These are phyloP conservation scores for Notarius lentiginosus DNA, from an alignment of 2,113 vertebrate species.

Conservation along the genomic window DNA sequence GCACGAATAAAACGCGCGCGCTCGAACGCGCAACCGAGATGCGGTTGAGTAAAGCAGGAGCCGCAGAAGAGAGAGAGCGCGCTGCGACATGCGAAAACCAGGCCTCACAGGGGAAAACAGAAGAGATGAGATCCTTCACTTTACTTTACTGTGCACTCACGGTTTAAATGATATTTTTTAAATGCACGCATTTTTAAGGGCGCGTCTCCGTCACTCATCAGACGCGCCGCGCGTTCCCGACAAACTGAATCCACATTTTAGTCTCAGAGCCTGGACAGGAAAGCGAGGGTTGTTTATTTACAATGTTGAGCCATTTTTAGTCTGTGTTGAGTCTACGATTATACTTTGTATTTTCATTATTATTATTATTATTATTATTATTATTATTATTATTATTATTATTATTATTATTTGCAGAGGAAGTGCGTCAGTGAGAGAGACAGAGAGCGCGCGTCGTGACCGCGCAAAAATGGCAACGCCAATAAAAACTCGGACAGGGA, in stretches of 20 bases:
- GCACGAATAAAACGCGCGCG: not conserved
- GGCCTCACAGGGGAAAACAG: not conserved
- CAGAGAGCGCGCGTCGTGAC: not conserved
- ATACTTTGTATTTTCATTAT: not conserved
- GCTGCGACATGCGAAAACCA: not conserved
- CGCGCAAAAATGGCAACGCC: not conserved
- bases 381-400: too few species aligned
- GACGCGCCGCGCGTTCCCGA: not conserved
- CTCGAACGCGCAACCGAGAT: not conserved
- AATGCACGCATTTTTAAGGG: not conserved
- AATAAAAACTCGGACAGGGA: not conserved
- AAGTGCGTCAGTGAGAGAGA: not conserved
- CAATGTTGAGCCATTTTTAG: not conserved
- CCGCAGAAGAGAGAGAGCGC: not conserved
- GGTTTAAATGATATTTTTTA: not conserved
- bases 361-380: too few species aligned
- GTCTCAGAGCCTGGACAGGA: slow-evolving; percentile 13
- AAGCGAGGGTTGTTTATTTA: not conserved
- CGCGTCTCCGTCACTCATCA: not conserved
- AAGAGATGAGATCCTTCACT: not conserved
- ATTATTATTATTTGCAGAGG: not conserved
- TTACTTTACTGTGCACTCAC: not conserved
- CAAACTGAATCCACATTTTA: slow-evolving; percentile 46
- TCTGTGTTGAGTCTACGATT: not conserved
- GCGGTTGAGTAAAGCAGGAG: not conserved